Evolutionary conservation across 2,888 invertebrate genomes (phyloP), one percentile per base, ranked within the genome.

Genomic region (Tachina grossa): DNA sequence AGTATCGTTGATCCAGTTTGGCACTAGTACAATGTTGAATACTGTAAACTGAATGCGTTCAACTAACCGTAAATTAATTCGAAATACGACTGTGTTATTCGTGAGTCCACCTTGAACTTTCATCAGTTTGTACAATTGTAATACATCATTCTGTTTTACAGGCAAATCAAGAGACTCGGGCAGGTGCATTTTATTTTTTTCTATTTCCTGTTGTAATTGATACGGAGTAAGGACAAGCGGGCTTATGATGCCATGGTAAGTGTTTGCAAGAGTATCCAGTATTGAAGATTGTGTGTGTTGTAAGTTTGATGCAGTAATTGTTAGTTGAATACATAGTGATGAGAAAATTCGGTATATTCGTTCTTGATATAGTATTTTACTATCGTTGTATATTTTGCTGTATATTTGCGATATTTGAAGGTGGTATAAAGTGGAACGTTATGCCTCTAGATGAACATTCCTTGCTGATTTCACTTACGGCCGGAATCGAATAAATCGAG

Each of bases 311-410:
- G 57, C 57, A 9, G n/a, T 71, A 6, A 71, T 71, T 57, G 57
- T 71, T 45, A 71, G 10, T 71, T 57, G 57, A 43, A 71, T 57
- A 16, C 45, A 71, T 31, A 71, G n/a, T 57, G 45, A 57, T 57
- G 45, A 57, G 11, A 57, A 71, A 14, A 57, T 43, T 14, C 31
- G n/a, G 16, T 71, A 55, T n/a, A 57, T 55, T 19, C 14, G 16
- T 41, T 69, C 53, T 51, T 68, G 39, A 16, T 68, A 22, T 9
- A 16, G 68, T 57, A 57, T 43, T 45, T 71, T 19, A 16, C 45
- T 69, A 13, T 43, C 53, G 13, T 31, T 61, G 16, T 43, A 4
- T 78, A 55, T 59, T 16, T 39, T 39, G 68, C 41, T 68, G 11
- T 53, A 16, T 14, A 16, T 13, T 39, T 53, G 39, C 4, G 51